phyloP scores from a whole-genome alignment of 35 echinoderm and acorn worm genomes.

The Antedon bifida region DNA sequence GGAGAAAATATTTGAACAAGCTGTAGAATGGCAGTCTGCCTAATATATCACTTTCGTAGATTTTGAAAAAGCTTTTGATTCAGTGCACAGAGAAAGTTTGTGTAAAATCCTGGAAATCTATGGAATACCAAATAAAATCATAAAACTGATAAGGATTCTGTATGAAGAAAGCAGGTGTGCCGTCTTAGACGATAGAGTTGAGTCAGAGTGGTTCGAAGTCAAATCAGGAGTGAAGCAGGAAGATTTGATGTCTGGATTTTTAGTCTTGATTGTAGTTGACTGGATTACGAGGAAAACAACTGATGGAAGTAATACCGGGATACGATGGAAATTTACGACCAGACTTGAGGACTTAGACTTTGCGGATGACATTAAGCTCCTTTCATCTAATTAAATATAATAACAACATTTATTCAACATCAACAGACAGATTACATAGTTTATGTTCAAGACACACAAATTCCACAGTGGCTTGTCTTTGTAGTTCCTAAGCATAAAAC shows the following conservation, averaged over 20 bases:
- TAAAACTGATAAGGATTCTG: neutral
- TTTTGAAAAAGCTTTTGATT: neutral
- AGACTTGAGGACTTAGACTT: neutral
- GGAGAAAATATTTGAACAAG: neutral
- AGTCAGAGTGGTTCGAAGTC: neutral
- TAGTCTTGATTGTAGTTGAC: slow-evolving; percentile 3
- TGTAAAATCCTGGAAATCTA: neutral
- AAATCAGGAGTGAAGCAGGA: neutral
- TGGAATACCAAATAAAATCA: neutral
- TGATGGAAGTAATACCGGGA: neutral
- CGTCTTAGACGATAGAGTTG: neutral
- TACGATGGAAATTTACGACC: neutral
- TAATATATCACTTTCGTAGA: neutral
- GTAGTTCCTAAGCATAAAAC: too few relatives aligned
- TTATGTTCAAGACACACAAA: too few relatives aligned
- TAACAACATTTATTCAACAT: neutral
- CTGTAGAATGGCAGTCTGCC: neutral
- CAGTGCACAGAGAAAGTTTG: neutral
- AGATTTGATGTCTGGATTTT: neutral
- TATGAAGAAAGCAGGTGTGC: neutral
- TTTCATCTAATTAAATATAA: neutral
- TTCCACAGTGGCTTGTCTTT: too few relatives aligned
- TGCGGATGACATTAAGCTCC: neutral
- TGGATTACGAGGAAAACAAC: neutral
- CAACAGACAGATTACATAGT: too few relatives aligned